Conservation (phyloP, 1,140 invertebrate species). For the Lasioglossum baleicum region DNA sequence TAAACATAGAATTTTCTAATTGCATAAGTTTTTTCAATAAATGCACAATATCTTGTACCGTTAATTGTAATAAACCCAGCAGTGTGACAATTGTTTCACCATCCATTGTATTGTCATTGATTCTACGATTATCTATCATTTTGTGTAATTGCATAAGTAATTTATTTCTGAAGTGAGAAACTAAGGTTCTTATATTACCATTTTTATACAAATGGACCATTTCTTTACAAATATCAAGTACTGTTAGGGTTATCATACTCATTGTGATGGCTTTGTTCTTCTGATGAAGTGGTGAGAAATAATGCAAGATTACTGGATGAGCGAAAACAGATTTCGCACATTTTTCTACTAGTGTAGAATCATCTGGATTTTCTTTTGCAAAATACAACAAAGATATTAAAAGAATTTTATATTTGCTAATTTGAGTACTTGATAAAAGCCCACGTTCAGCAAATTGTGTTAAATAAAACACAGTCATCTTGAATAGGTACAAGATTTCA, state of each 20-base stretch:
- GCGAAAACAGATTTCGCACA: constrained; percentile 74
- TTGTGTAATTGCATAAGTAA: constrained; percentile 62
- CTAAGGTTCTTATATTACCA: constrained; percentile 38
- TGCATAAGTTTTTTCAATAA: constrained; percentile 60
- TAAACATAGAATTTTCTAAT: constrained; percentile 55
- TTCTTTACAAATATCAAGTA: constrained; percentile 71
- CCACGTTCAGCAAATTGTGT: constrained; percentile 60
- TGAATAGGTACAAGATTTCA: constrained; percentile 57
- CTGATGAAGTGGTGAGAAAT: constrained; percentile 78
- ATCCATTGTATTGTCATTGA: constrained; percentile 18
- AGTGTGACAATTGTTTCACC: constrained; percentile 33
- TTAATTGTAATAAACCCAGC: constrained; percentile 64
- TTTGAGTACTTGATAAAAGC: constrained; percentile 52
- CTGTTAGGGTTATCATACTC: constrained; percentile 76
- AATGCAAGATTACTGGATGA: constrained; percentile 80
- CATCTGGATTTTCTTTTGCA: constrained; percentile 41
- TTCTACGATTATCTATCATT: constrained; percentile 53
- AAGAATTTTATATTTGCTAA: constrained; percentile 57
- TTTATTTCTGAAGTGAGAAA: constrained; percentile 69
- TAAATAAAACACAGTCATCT: constrained; percentile 71
- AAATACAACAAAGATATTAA: constrained; percentile 67
- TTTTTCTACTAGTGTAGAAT: constrained; percentile 46
- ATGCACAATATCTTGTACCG: constrained; percentile 41
- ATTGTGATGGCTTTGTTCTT: constrained; percentile 69
- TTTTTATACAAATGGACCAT: constrained; percentile 53